Evolutionary conservation across 2,797 vertebrate species (phyloP), one percentile per base, ranked within the genome.

Genomic region (Sebastes paucispinis): DNA sequence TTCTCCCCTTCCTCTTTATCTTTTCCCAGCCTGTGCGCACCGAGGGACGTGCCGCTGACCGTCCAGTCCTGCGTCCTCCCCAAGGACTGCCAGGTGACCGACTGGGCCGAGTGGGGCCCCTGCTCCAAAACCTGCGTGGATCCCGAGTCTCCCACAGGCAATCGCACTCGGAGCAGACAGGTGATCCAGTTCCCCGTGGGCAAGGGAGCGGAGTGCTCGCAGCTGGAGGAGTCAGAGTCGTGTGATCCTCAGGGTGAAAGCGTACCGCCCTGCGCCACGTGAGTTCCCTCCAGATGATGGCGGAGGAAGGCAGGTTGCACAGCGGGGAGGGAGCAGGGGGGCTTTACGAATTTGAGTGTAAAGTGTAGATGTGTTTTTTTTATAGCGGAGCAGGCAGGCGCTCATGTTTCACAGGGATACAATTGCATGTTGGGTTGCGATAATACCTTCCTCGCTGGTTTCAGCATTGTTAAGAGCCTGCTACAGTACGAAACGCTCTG

Each of bases 41-140:
- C 95, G 77, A 96, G 98, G 78, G 97, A 96, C 62, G 86, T 97
- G 59, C 98, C 98, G 5, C 90, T 96, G 85, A 97, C 96, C 0
- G 95, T 98, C 94, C 98, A 98, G 93, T 96, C 98, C 74, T 99
- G 98, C 55, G 95, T 98, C 81, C 95, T 99, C 25, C 92, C 94
- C 5, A 98, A 97, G 84, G 97, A 97, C 80, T 99, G 98, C 87
- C 95, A 96, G 82, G 86, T 98, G 73, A 96, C 96, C 0, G 97
- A 98, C 58, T 99, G 98, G 98, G 89, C 93, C 0, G 93, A 95
- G 27, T 99, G 98, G 98, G 94, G 95, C 9, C 89, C 95, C 4
- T 99, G 98, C 91, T 96, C 98, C 59, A 97, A 97, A 91, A 93
- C 93, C 1, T 99, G 98, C 83, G 47, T 90, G 2, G 96, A 97